Base-by-base conservation (phyloP, 2,888 invertebrate species). In the Cephus nigrinus region DNA sequence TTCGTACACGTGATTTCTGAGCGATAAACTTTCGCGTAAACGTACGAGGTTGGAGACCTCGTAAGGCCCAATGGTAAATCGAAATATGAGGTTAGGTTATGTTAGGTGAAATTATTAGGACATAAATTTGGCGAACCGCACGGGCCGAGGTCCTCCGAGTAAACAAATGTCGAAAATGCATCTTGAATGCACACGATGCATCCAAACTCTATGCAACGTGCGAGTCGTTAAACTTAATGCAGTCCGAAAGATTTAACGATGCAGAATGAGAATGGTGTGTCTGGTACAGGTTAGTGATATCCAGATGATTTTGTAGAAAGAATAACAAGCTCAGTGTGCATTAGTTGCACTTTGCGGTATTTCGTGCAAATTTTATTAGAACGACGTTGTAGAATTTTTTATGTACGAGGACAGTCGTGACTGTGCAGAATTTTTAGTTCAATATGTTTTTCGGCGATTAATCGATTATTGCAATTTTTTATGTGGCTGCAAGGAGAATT, bases 141-240 rank as follows among this genome's bases (percentile, higher is more conserved):
- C 55, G 2, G 23, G 23, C 55, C 2, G 23, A 23, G 55, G 55
- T 55, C 33, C 71, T 75, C 73, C 73, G 69, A 73, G 68, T 72
- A 78, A 78, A 78, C 73, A 78, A 78, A 78, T 68, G 72, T 72
- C 68, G 35, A 75, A 68, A 40, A 23, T 73, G 68, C 68, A 36
- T 36, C 75, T 77, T 69, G 35, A 32, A 3, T 55, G 55, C 55
- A 55, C 15, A 55, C 23, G 55, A 55, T 55, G 55, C 55, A 23
- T 55, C 9, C 55, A 2, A 55, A 5, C 55, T 71, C 35, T 30
- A 9, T 78, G 72, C 40, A 80, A 80, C 71, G 76, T 78, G 77
- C 75, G 73, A 80, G 80, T 12, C 76, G 77, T 80, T 78, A 80
- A 78, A 74, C 76, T 80, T 55, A 78, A 80, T 78, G 78, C 78